A percentile compares a stretch with the other conserved stretches of the same genome.
phyloP scores from a whole-genome alignment of 2,888 invertebrate genomes.

The Nebria salina region DNA sequence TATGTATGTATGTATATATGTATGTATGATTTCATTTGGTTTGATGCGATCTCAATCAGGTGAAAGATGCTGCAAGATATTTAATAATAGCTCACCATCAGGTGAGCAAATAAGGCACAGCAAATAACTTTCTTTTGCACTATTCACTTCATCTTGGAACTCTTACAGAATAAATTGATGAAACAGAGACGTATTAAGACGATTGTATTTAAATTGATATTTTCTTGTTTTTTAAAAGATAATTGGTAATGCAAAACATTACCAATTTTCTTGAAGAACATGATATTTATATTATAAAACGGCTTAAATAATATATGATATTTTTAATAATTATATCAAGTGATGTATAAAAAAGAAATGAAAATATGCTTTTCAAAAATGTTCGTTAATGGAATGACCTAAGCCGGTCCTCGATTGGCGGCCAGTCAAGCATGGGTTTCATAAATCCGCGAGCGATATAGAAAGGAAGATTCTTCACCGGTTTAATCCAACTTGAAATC shows the following conservation, averaged over 20 bases:
- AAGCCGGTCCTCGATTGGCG: neutral
- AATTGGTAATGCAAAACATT: too few relatives aligned
- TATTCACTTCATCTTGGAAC: neutral
- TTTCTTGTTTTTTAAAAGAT: too few relatives aligned
- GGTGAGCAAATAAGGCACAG: neutral
- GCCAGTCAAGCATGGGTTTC: neutral
- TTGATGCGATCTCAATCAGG: neutral
- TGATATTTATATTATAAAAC: too few relatives aligned
- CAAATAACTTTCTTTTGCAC: slow-evolving; percentile 1
- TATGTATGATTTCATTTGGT: neutral
- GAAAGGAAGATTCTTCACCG: neutral
- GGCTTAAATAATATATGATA: too few relatives aligned
- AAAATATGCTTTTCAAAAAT: too few relatives aligned
- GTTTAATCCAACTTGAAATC: neutral
- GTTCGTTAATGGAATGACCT: neutral
- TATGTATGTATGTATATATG: too few relatives aligned
- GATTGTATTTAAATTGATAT: too few relatives aligned
- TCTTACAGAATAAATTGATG: neutral
- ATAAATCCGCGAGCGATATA: neutral
- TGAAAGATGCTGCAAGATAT: neutral
- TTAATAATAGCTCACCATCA: neutral
- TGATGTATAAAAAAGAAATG: too few relatives aligned
- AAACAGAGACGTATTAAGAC: neutral
- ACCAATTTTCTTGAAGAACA: too few relatives aligned
- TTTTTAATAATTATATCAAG: too few relatives aligned